Percentiles rank a stretch among this genome's conserved stretches.
These are phyloP conservation scores for Scaptodrosophila lebanonensis DNA, from an alignment of 1,140 invertebrate genomes.

Conservation along the genomic window DNA sequence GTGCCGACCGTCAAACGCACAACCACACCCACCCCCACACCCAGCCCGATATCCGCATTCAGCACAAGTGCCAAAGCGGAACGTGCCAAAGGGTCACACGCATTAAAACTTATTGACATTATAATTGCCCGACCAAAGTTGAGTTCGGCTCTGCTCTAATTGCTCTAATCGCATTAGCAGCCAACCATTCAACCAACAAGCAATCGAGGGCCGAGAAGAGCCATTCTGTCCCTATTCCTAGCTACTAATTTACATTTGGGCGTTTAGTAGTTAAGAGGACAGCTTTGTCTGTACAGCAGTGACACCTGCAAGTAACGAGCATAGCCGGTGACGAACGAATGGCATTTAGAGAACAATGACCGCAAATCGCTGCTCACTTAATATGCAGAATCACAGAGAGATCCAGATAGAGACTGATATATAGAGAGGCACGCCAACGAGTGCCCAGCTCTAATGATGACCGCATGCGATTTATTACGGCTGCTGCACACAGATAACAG, in stretches of 20 bases:
- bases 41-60: too few relatives aligned
- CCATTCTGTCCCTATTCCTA: too few relatives aligned
- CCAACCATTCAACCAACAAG: not conserved
- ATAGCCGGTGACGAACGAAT: not conserved
- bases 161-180: constrained; percentile 57
- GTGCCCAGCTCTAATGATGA: constrained; percentile 2
- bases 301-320: constrained; percentile 32
- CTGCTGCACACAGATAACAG: constrained; percentile 41
- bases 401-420: not conserved
- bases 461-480: constrained; percentile 41
- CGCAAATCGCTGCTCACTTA: constrained; percentile 56
- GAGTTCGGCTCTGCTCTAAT: constrained; percentile 35
- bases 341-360: constrained; percentile 12
- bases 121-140: constrained; percentile 51
- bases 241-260: too few relatives aligned
- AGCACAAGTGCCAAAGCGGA: constrained; percentile 36
- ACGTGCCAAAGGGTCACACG: constrained; percentile 40
- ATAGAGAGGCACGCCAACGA: too few relatives aligned
- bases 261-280: too few relatives aligned
- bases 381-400: constrained; percentile 29
- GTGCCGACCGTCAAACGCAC: too few relatives aligned
- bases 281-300: not conserved
- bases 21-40: too few relatives aligned
- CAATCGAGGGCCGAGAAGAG: too few relatives aligned
- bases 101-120: constrained; percentile 68